Evolutionary conservation across 1,140 invertebrate genomes (phyloP), one percentile per base, ranked within the genome.

Genomic region (Philopotamus ludificatus): DNA sequence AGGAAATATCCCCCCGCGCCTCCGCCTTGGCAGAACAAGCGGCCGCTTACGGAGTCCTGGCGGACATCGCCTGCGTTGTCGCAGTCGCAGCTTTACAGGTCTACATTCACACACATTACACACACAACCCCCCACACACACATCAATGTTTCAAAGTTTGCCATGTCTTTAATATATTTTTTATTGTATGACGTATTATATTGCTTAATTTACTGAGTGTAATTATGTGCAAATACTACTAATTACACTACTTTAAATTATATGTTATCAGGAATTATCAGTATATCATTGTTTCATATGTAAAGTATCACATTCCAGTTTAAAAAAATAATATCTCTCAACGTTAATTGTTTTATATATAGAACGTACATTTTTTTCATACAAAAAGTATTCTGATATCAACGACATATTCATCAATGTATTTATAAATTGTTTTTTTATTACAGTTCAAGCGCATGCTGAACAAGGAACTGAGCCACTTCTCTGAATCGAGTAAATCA

Each of bases 381-480:
- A n/a, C n/a, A n/a, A n/a, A n/a, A n/a, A n/a, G n/a, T n/a, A n/a
- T n/a, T n/a, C n/a, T n/a, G n/a, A n/a, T n/a, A n/a, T n/a, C n/a
- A n/a, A n/a, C n/a, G n/a, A n/a, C n/a, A n/a, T n/a, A n/a, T n/a
- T n/a, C n/a, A 39, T n/a, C n/a, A n/a, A n/a, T n/a, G n/a, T 21
- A 50, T 50, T 2, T 50, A 3, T 15, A 3, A 15, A 50, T 50
- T 58, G 4, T 64, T 57, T 67, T 66, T 74, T 75, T 72, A 72
- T 85, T 90, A 60, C 87, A 99, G 96, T 99, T 99, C 85, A 98
- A 98, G 82, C 88, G 96, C 79, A 98, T 99, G 94, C 87, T 99
- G 75, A 99, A 99, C 84, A 97, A 98, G 83, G 97, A 99, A 81
- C 85, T 99, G 72, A 98, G 93, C 76, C 96, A 98, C 80, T 99